Evolutionary conservation across 2,797 vertebrate species (phyloP), one percentile per base, ranked within the genome.

Genomic region (Darevskia nairensis): DNA sequence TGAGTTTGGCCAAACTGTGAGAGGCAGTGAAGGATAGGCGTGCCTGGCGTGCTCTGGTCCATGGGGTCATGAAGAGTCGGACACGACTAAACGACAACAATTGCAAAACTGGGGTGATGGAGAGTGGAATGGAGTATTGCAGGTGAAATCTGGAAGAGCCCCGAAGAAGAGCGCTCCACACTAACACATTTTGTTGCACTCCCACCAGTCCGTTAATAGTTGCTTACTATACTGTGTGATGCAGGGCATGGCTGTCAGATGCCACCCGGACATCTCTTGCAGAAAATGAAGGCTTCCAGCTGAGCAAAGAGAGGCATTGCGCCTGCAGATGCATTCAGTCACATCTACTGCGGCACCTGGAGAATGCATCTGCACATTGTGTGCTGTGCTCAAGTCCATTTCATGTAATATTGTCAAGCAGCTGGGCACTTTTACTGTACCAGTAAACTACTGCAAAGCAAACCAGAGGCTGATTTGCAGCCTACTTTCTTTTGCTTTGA

Each of bases 361-460:
- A 93, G n/a, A n/a, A n/a, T n/a, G n/a, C n/a, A n/a, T n/a, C n/a
- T n/a, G 90, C 87, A 93, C 92, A 91, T 88, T 84, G 84, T 88
- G 86, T 92, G 59, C 91, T 88, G 83, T 91, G 41, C 89, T 86
- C 83, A 74, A 9, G 89, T 23, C 61, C 83, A 59, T 88, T 85
- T 93, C 92, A 88, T 50, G 88, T 84, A 94, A 92, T 86, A 91
- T 3, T 2, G 0, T n/a, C 78, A 91, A 80, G 88, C 92, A 89
- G 93, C 89, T 92, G 68, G 87, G 92, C 82, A 76, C 86, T 92
- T 87, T 86, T 93, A 88, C 88, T 80, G 80, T 81, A 88, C 84
- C 69, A 89, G 82, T 55, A 91, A 94, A 85, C 77, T 77, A 80
- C 87, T 93, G 50, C 32, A 86, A 64, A 92, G 85, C 86, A 81